Conservation (phyloP, 2,888 invertebrate species). For the Diabrotica balteata region DNA sequence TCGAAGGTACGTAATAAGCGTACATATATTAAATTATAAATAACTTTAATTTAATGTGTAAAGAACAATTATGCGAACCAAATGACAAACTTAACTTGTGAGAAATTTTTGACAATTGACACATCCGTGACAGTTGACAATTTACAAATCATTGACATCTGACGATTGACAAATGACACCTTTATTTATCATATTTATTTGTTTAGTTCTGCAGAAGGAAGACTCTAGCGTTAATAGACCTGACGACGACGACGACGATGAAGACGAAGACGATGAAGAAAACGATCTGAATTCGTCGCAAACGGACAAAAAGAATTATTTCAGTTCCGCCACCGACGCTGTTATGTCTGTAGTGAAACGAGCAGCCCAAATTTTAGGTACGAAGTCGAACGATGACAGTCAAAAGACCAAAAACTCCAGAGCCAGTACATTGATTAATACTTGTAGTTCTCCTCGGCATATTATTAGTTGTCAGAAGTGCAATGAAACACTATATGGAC, state of each 20-base stretch:
- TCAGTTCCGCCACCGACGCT: conserved; percentile 88
- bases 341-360: conserved; percentile 92
- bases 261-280: conserved; percentile 66
- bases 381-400: conserved; percentile 68
- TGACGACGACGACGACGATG: conserved; percentile 73
- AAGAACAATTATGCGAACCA: no score
- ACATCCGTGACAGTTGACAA: no score
- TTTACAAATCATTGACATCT: no score
- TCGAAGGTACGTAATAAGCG: conserved; percentile 69
- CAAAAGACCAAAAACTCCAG: conserved; percentile 63
- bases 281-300: conserved; percentile 31
- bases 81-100: no score
- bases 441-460: conserved; percentile 77
- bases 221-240: conserved; percentile 72
- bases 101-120: no score
- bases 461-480: conserved; percentile 79
- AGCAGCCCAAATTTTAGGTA: conserved; percentile 85
- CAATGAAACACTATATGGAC: conserved; percentile 71
- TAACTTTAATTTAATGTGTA: no score
- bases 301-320: conserved; percentile 70
- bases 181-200: no score
- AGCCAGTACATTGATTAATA: conserved; percentile 56
- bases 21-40: no score
- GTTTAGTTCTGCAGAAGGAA: conserved; percentile 75
- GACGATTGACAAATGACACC: no score